Percentiles rank a stretch among this genome's conserved stretches.
These are phyloP conservation scores for Sphecodes monilicornis DNA, from an alignment of 2,888 invertebrate genomes.

Conservation along the genomic window DNA sequence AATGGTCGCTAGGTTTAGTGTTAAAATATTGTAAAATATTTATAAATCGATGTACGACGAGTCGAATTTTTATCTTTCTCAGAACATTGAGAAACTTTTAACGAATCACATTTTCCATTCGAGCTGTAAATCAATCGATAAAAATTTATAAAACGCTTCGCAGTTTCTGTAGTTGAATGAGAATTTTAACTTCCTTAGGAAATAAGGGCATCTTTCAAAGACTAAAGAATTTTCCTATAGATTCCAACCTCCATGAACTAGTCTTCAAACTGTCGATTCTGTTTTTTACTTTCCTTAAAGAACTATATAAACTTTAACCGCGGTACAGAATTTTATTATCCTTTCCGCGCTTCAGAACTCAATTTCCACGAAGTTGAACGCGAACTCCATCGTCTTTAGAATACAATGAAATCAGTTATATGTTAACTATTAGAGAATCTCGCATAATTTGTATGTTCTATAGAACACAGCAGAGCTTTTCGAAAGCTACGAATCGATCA, in stretches of 20 bases:
- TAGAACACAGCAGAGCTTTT: no score
- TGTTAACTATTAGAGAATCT: no score
- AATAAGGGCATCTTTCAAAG: not conserved
- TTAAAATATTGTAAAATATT: no score
- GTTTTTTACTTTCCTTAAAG: not conserved
- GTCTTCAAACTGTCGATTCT: not conserved
- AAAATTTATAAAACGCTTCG: not conserved
- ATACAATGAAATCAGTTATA: no score
- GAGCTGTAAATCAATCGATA: not conserved
- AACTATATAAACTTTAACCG: not conserved
- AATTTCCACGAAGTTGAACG: no score
- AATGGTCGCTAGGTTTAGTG: no score
- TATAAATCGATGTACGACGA: no score
- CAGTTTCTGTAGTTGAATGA: conserved; percentile 5
- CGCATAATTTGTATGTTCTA: no score
- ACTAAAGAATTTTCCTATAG: not conserved
- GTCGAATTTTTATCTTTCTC: no score
- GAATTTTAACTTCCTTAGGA: not conserved
- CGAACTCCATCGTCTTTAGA: not conserved
- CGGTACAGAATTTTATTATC: not conserved
- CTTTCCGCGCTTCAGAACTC: not conserved
- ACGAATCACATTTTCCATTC: not conserved
- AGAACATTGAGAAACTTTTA: not conserved
- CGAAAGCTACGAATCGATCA: no score
- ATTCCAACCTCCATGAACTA: not conserved